Base-by-base conservation (phyloP, 2,797 vertebrate genomes). In the Tympanoctomys barrerae region DNA sequence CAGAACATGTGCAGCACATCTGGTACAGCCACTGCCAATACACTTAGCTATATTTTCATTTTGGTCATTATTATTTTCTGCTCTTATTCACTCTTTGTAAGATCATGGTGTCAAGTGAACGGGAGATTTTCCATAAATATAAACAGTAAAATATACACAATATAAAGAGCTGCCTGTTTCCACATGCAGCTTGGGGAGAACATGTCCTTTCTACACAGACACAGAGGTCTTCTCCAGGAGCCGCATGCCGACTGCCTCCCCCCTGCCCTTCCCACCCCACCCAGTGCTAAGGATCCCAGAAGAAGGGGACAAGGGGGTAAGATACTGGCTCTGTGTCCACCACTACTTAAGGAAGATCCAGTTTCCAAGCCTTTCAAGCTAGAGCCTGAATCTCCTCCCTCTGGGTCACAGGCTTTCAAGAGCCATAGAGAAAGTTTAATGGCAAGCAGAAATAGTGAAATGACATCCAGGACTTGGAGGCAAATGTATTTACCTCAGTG, bases 11-110 rank as follows among this genome's bases (percentile, higher is more conserved):
- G 42, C 31, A 31, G 11, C 22, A 4, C 1, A 12, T 21, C n/a
- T 11, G 5, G 1, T 19, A 6, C 2, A 22, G 7, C 22, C 31
- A 36, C 2, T 18, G 70, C 8, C 7, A 4, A 28, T 8, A 62
- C 1, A 21, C 42, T 24, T 7, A 75, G 2, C 61, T 46, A 2
- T n/a, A 6, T 39, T 46, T 42, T 70, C 62, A 54, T 42, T 77
- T 59, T 26, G 2, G 31, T 46, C 12, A 7, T 46, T 24, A 5
- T 52, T 54, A 31, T 33, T 54, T 59, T 62, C 31, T 36, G 8
- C 11, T 88, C 49, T 62, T 54, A 42, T 28, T 78, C 73, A 68
- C 12, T 46, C 21, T 39, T 71, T 57, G 42, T 59, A 86, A 61
- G 59, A 57, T n/a, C 46, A 5, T 7, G 18, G 33, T 66, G 28